Conservation (phyloP, 2,113 vertebrate genomes). For the Megaceryle torquata region DNA sequence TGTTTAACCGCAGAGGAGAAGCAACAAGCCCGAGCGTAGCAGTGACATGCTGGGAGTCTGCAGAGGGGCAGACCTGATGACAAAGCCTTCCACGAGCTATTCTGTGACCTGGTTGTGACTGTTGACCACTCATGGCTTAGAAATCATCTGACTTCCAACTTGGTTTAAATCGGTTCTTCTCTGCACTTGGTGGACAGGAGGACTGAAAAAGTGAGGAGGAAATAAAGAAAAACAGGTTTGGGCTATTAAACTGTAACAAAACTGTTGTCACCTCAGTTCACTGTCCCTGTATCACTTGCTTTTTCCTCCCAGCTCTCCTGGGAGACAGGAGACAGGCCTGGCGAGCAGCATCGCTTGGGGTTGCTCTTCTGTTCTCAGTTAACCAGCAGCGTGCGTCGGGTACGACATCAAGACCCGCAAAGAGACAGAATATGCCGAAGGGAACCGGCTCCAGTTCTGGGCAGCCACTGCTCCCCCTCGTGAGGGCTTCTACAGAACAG, state of each 20-base stretch:
- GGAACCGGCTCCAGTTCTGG: not conserved
- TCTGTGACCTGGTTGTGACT: not conserved
- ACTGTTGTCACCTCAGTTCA: not conserved
- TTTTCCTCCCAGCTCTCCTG: not conserved
- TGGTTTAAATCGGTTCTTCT: not conserved
- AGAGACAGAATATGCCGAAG: not conserved
- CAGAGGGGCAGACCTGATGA: not conserved
- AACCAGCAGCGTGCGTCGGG: fast-evolving
- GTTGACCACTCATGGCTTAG: fast-evolving
- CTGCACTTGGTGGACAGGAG: not conserved
- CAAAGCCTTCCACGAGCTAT: not conserved
- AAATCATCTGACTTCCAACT: not conserved
- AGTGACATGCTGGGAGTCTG: fast-evolving
- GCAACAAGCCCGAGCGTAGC: fast-evolving
- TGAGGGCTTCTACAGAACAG: not conserved
- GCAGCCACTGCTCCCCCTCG: not conserved
- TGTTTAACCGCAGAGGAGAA: not conserved
- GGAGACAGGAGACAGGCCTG: not conserved
- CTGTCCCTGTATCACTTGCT: not conserved
- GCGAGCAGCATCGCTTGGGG: not conserved
- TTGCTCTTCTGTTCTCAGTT: not conserved
- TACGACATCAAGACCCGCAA: fast-evolving
- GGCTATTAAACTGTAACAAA: not conserved
- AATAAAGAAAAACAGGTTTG: not conserved
- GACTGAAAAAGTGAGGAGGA: not conserved